phyloP scores from a whole-genome alignment of 1,140 invertebrate genomes.

The Telenomus remus region DNA sequence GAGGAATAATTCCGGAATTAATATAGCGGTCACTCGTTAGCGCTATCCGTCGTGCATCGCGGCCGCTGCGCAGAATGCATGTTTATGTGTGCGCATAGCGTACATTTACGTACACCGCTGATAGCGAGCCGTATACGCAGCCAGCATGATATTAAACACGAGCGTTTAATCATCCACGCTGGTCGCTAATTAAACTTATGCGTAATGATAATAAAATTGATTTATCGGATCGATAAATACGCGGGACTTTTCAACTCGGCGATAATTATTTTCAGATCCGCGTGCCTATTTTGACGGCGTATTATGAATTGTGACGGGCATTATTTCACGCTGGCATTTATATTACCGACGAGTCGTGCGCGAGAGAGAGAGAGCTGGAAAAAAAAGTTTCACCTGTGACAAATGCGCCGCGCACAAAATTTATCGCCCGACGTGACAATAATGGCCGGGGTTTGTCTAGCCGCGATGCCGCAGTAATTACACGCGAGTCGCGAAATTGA shows the following conservation, averaged over 20 bases:
- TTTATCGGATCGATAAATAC: constrained; percentile 55
- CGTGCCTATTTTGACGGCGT: constrained; percentile 42
- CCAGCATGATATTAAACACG: constrained; percentile 32
- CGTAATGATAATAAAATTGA: constrained; percentile 56
- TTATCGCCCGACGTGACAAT: constrained; percentile 18
- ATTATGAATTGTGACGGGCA: constrained; percentile 40
- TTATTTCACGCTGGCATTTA: constrained; percentile 40
- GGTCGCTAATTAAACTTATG: constrained; percentile 53
- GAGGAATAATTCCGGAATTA: constrained; percentile 63
- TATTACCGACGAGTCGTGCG: constrained; percentile 16
- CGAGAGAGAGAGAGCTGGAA: no score
- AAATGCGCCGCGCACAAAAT: constrained; percentile 25
- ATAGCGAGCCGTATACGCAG: constrained; percentile 31
- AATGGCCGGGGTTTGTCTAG: constrained; percentile 7
- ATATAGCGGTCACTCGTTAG: constrained; percentile 60
- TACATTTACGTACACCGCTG: constrained; percentile 26
- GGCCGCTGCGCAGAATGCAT: constrained; percentile 50
- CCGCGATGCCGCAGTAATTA: constrained; percentile 4
- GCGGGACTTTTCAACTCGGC: constrained; percentile 33
- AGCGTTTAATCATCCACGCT: constrained; percentile 55
- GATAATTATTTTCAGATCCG: constrained; percentile 46
- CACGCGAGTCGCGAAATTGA: constrained; percentile 10
- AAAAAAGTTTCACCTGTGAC: constrained; percentile 25
- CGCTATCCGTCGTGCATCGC: constrained; percentile 60
- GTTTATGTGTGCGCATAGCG: constrained; percentile 37